phyloP scores from a whole-genome alignment of 1,140 invertebrate genomes.

The Meteorus sp. region DNA sequence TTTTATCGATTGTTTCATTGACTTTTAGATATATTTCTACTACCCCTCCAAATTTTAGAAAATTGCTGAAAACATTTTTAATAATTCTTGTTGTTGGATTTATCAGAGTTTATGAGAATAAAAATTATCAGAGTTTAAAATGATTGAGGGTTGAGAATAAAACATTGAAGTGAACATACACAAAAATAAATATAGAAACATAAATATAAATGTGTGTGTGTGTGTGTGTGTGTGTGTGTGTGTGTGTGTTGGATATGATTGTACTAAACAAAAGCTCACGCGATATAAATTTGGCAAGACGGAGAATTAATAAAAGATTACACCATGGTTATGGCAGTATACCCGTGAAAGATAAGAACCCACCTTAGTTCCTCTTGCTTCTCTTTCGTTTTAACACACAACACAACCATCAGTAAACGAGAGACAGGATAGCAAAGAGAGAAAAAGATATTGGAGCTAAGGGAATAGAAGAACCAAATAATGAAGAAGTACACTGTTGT shows the following conservation, averaged over 20 bases:
- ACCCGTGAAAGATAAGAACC: slow-evolving; percentile 54
- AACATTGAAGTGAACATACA: too few species aligned
- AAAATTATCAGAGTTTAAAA: too few species aligned
- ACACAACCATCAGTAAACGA: slow-evolving; percentile 6
- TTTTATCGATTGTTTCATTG: too few species aligned
- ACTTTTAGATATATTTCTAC: too few species aligned
- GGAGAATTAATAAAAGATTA: slow-evolving; percentile 63
- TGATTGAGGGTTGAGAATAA: too few species aligned
- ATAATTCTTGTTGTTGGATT: too few species aligned
- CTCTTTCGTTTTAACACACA: too few species aligned
- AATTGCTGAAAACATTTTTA: too few species aligned
- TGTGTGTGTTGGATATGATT: slow-evolving; percentile 5
- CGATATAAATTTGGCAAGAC: slow-evolving; percentile 59
- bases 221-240: background rate
- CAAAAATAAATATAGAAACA: background rate
- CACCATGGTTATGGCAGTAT: slow-evolving; percentile 52
- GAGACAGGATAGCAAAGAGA: slow-evolving; percentile 1
- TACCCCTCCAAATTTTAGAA: too few species aligned
- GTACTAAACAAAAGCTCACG: slow-evolving; percentile 57
- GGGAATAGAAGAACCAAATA: slow-evolving; percentile 3
- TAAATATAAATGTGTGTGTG: background rate
- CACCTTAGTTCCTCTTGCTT: slow-evolving; percentile 30
- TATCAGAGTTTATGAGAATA: too few species aligned
- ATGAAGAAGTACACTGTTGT: background rate
- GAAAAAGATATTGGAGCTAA: slow-evolving; percentile 2